A percentile compares a stretch with the other conserved stretches of the same genome.
These are phyloP conservation scores for Moxostoma hubbsi DNA, from an alignment of 2,797 vertebrate genomes.

Conservation along the genomic window DNA sequence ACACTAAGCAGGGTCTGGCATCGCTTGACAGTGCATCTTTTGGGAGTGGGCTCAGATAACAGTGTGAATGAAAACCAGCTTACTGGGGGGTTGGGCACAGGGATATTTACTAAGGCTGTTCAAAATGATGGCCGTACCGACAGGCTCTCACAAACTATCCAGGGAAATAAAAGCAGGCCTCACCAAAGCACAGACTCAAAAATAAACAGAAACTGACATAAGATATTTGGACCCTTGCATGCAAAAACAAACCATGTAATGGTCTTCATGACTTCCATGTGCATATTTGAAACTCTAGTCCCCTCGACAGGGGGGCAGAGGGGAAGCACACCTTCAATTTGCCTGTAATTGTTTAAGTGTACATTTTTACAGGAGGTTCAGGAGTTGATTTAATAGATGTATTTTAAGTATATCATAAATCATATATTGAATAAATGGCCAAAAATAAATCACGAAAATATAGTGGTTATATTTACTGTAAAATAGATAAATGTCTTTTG, in stretches of 20 bases:
- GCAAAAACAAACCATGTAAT: slow-evolving; percentile 60
- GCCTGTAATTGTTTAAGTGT: slow-evolving; percentile 53
- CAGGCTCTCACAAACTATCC: slow-evolving; percentile 18
- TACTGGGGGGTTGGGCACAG: slow-evolving; percentile 21
- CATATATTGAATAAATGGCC: no score
- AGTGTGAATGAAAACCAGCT: slow-evolving; percentile 53
- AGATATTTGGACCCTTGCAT: slow-evolving; percentile 46
- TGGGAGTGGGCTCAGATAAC: slow-evolving; percentile 44
- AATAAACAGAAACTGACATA: slow-evolving; percentile 49
- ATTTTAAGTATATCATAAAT: no score
- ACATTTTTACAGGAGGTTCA: slow-evolving; percentile 46
- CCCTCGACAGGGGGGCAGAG: neutral
- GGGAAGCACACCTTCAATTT: slow-evolving; percentile 45
- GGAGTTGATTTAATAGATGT: no score
- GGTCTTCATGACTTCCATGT: slow-evolving; percentile 62
- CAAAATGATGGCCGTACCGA: slow-evolving; percentile 19
- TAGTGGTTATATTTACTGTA: no score
- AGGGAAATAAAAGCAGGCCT: slow-evolving; percentile 37
- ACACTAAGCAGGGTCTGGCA: slow-evolving; percentile 52
- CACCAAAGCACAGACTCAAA: slow-evolving; percentile 33
- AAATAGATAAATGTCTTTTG: no score
- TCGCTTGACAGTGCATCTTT: slow-evolving; percentile 42
- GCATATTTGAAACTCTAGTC: slow-evolving; percentile 51
- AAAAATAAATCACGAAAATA: no score
- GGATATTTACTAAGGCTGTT: slow-evolving; percentile 32